Evolutionary conservation across 2,888 invertebrate genomes (phyloP), one percentile per base, ranked within the genome.

Genomic region (Phyllotreta striolata): DNA sequence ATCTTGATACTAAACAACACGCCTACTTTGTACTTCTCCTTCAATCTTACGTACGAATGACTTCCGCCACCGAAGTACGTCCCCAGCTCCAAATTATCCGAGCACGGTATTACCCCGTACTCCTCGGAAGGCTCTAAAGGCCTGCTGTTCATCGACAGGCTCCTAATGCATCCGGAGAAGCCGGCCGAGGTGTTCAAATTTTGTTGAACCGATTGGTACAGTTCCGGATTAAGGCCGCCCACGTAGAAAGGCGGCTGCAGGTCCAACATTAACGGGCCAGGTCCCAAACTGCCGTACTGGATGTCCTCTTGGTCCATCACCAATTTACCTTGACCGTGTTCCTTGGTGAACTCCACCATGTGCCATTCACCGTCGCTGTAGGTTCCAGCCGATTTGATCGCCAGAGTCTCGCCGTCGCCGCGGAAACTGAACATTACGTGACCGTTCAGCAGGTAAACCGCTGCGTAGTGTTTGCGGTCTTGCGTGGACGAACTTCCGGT

Each of bases 331-430:
- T 84, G 84, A 0, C 84, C 85, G 1, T 83, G 84, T 40, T 86
- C 84, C 38, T 94, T 84, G 13, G 85, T 85, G 72, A 95, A 87
- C 8, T 85, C 85, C 0, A 91, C 87, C 0, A 86, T 85, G 78
- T 96, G 95, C 95, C 95, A 96, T 54, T 86, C 81, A 0, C 89
- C 88, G 77, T 94, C 92, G 74, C 90, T 89, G 73, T 91, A 88
- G 1, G 81, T 81, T 8, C 79, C 78, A 0, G 83, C 74, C 0
- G 91, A 89, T 7, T 83, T 79, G 0, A 95, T 70, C 3, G 73
- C 54, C 7, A 77, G 69, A 2, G 74, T 65, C 5, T 88, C 88
- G 0, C 85, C 85, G 13, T 92, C 92, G 74, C 90, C 90, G 78
- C 90, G 89, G 80, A 91, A 91, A 2, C 86, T 81, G 77, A 89